Base-by-base conservation (phyloP, 2,888 invertebrate species). In the Platycheirus rosarum region DNA sequence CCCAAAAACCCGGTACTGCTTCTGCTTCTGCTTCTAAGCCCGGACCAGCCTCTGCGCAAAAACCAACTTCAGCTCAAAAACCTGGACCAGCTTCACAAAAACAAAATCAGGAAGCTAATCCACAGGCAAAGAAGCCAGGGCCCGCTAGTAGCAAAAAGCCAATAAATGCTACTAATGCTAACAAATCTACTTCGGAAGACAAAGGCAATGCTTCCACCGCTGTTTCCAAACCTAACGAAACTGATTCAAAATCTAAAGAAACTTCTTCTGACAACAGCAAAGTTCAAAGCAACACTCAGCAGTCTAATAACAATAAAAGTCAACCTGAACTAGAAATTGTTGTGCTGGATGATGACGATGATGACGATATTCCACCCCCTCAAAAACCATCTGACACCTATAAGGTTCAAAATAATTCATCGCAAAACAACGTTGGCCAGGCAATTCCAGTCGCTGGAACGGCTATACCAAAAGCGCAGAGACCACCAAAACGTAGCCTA, bases 311-410 rank as follows among this genome's bases (percentile, higher is more conserved):
- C n/a, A n/a, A n/a, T n/a, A n/a, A n/a, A n/a, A n/a, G n/a, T n/a
- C n/a, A n/a, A n/a, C n/a, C n/a, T n/a, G n/a, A n/a, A n/a, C 7
- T 69, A 6, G 82, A 85, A 20, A 53, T 84, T 18, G 85, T 85
- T 49, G 55, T 76, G 6, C 53, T 85, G 5, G 80, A 76, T 32
- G 84, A 76, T 44, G 85, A 79, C 20, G 69, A 71, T 32, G 49
- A 60, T 0, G 60, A 66, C 1, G 48, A 44, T 14, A 11, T 20
- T n/a, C n/a, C n/a, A n/a, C n/a, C n/a, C n/a, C n/a, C n/a, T n/a
- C n/a, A n/a, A n/a, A n/a, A n/a, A n/a, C n/a, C 1, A 3, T 13
- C 44, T 23, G 14, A 8, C 1, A 46, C 23, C 23, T 6, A 23
- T 4, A 23, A 23, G 6, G 23, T n/a, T n/a, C n/a, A 37, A 29